These are phyloP conservation scores for Drosophila subquinaria DNA, from an alignment of 2,888 invertebrate genomes.

Conservation along the genomic window DNA sequence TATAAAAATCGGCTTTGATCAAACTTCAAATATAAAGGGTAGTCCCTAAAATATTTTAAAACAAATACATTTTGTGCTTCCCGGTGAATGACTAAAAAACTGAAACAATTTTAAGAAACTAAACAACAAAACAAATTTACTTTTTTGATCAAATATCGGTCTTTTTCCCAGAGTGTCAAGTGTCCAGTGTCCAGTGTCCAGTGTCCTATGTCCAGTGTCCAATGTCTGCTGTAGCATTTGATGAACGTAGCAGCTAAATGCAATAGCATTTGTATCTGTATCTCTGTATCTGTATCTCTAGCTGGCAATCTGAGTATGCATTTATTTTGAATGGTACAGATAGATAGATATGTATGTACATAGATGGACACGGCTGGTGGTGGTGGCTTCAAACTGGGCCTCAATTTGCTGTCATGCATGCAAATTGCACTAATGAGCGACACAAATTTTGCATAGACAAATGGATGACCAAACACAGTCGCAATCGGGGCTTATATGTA, in stretches of 20 bases:
- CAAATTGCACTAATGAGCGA: slow-evolving; percentile 80
- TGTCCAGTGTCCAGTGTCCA: background rate
- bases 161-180: background rate
- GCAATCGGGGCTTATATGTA: background rate
- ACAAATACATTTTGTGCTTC: no score
- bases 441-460: slow-evolving; percentile 77
- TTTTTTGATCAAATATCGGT: no score
- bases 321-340: slow-evolving; percentile 64
- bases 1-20: no score
- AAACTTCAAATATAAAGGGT: background rate
- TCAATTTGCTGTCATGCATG: slow-evolving; percentile 77
- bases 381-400: slow-evolving; percentile 55
- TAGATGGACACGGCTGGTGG: slow-evolving; percentile 48
- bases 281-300: slow-evolving; percentile 30
- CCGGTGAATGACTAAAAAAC: no score
- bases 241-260: slow-evolving; percentile 28
- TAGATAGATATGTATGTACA: slow-evolving; percentile 46
- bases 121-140: no score
- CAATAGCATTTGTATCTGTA: slow-evolving; percentile 16
- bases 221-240: slow-evolving; percentile 22
- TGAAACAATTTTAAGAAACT: no score
- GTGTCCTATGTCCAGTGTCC: slow-evolving; percentile 1
- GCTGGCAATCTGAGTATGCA: slow-evolving; percentile 50
- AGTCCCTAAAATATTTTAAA: no score
- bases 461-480: slow-evolving; percentile 50